Conservation (phyloP, 2,797 vertebrate species). For the Poecilia velifera region DNA sequence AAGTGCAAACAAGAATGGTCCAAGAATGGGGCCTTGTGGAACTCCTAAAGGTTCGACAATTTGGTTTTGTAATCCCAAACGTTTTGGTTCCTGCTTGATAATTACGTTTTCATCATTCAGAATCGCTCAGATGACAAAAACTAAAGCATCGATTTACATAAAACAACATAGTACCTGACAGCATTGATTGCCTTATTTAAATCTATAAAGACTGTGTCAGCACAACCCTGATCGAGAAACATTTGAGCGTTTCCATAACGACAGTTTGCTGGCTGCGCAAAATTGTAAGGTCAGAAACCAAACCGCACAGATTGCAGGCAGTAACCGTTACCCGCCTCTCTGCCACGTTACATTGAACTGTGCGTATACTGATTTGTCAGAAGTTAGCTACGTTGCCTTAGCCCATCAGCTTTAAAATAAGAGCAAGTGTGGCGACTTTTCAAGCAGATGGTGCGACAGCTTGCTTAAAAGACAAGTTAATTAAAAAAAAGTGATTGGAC, state of each 20-base stretch:
- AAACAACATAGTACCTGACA: background rate
- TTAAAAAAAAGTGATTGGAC: background rate
- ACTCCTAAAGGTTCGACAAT: too few species aligned
- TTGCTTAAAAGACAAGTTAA: slow-evolving; percentile 5
- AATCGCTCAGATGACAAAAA: background rate
- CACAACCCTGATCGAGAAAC: background rate
- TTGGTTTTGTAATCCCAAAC: too few species aligned
- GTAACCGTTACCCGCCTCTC: background rate
- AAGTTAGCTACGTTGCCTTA: background rate
- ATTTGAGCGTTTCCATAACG: background rate
- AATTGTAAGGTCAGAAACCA: background rate
- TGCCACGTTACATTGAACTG: background rate
- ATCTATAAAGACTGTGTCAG: background rate
- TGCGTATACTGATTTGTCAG: background rate
- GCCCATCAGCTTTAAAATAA: background rate
- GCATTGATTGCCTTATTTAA: background rate
- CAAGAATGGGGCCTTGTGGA: background rate
- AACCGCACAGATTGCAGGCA: background rate
- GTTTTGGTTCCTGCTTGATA: background rate
- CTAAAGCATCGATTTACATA: background rate
- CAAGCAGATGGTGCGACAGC: background rate
- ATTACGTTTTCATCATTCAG: background rate
- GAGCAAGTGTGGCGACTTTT: background rate
- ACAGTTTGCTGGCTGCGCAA: background rate
- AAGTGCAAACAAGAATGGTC: background rate